phyloP scores from a whole-genome alignment of 1,140 invertebrate genomes.

The Sycobia sp. region DNA sequence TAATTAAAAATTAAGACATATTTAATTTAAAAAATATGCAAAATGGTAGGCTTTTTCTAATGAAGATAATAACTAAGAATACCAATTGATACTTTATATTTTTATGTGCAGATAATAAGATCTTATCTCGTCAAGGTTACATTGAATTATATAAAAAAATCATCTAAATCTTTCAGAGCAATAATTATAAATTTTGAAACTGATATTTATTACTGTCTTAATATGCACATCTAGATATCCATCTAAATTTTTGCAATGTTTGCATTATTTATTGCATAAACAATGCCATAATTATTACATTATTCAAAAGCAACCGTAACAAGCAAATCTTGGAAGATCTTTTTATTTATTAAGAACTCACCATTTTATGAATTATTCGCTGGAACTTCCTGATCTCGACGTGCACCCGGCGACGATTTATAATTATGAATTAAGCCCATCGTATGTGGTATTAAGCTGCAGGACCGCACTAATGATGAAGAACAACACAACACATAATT shows the following conservation, averaged over 20 bases:
- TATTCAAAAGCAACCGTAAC: neutral
- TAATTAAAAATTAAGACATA: neutral
- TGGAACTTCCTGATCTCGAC: slow-evolving; percentile 6
- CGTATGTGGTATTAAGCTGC: neutral
- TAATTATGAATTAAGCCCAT: slow-evolving; percentile 18
- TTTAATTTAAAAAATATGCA: slow-evolving; percentile 9
- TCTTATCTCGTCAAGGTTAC: slow-evolving; percentile 5
- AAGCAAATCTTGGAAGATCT: neutral
- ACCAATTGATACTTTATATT: neutral
- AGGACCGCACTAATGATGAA: neutral
- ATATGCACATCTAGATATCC: no score
- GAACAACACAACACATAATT: slow-evolving; percentile 8
- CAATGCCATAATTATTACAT: no score
- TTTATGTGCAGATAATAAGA: neutral
- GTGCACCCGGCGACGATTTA: slow-evolving; percentile 27
- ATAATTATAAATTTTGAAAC: neutral
- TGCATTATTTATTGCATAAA: no score
- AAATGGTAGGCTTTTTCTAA: neutral
- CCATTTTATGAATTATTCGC: slow-evolving; percentile 33
- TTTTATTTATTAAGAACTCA: slow-evolving; percentile 3
- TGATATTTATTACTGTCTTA: no score
- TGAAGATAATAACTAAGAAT: neutral
- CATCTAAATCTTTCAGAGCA: no score
- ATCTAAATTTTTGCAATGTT: no score
- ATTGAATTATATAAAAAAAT: no score